Evolutionary conservation across 2,888 invertebrate species (phyloP).

Genomic region (Uloborus plumipes): DNA sequence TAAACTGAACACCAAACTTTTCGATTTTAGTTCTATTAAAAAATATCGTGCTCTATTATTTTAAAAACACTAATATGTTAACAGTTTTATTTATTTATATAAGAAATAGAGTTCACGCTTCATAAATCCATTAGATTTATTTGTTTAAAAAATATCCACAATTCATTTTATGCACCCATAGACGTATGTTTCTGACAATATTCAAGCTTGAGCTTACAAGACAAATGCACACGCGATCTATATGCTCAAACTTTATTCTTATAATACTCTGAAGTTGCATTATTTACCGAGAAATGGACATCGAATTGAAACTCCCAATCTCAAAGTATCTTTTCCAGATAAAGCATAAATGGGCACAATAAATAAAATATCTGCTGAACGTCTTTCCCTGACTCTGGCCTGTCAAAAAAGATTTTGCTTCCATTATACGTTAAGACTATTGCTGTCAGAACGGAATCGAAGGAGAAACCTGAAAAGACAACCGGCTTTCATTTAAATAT

Average conservation of each 20-base stretch:
- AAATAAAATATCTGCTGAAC: slow-evolving; percentile 6
- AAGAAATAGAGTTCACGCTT: too few relatives aligned
- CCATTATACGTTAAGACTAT: slow-evolving; percentile 4
- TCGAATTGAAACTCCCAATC: slow-evolving; percentile 4
- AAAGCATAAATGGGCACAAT: not conserved
- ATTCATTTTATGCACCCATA: too few relatives aligned
- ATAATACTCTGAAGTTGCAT: slow-evolving; percentile 1
- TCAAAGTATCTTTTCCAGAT: not conserved
- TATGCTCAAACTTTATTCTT: not conserved
- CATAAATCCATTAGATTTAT: too few relatives aligned
- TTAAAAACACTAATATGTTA: too few relatives aligned
- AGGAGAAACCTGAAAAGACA: too few relatives aligned
- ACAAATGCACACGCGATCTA: too few relatives aligned
- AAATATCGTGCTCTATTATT: too few relatives aligned
- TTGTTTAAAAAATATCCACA: too few relatives aligned
- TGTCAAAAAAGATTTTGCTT: slow-evolving; percentile 3
- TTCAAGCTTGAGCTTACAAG: not conserved
- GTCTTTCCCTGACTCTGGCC: not conserved
- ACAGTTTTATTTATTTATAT: too few relatives aligned
- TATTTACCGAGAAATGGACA: slow-evolving; percentile 3
- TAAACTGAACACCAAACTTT: too few relatives aligned
- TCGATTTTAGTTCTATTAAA: too few relatives aligned
- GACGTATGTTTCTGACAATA: not conserved
- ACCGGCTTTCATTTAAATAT: not conserved
- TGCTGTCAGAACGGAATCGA: not conserved